phyloP scores from a whole-genome alignment of 2,797 vertebrate genomes.

The Sebastes oblongus region DNA sequence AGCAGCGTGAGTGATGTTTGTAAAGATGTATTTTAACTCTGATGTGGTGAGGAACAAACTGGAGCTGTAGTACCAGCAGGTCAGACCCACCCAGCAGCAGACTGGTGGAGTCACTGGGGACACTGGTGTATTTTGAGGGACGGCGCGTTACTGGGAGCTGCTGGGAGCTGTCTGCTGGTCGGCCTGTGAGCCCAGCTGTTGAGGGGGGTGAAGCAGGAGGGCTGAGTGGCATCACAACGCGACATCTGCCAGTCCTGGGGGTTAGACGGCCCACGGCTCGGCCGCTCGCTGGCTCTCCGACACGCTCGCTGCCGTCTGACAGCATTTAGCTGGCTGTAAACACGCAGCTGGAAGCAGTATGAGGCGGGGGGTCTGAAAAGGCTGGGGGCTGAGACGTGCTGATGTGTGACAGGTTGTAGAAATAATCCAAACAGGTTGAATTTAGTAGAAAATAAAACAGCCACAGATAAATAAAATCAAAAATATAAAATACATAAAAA shows the following conservation, averaged over 20 bases:
- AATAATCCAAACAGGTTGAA: too few species aligned
- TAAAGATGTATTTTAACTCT: not conserved
- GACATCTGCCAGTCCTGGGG: conserved; percentile 38
- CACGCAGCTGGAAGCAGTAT: conserved; percentile 41
- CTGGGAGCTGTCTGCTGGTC: conserved; percentile 13
- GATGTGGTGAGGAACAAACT: not conserved
- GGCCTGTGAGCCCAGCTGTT: conserved; percentile 45
- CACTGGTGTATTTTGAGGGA: conserved; percentile 28
- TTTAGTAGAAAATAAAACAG: not conserved
- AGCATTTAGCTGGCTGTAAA: conserved; percentile 23
- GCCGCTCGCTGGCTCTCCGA: conserved; percentile 20
- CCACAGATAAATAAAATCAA: not conserved
- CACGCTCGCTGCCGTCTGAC: conserved; percentile 25
- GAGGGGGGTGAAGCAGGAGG: conserved; percentile 14
- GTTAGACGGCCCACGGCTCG: conserved; percentile 14
- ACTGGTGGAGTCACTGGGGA: conserved; percentile 3
- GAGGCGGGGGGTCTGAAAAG: not conserved
- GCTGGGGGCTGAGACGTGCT: too few species aligned
- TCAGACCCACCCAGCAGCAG: not conserved
- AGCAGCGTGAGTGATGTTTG: too few species aligned
- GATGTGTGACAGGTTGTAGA: too few species aligned
- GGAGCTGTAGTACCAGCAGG: not conserved
- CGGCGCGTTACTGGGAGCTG: conserved; percentile 1
- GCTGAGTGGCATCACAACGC: conserved; percentile 40
- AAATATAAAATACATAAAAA: not conserved